Percentiles rank a stretch among this genome's conserved stretches.
phyloP scores from a whole-genome alignment of 2,113 vertebrate genomes.

The Diglossa brunneiventris region DNA sequence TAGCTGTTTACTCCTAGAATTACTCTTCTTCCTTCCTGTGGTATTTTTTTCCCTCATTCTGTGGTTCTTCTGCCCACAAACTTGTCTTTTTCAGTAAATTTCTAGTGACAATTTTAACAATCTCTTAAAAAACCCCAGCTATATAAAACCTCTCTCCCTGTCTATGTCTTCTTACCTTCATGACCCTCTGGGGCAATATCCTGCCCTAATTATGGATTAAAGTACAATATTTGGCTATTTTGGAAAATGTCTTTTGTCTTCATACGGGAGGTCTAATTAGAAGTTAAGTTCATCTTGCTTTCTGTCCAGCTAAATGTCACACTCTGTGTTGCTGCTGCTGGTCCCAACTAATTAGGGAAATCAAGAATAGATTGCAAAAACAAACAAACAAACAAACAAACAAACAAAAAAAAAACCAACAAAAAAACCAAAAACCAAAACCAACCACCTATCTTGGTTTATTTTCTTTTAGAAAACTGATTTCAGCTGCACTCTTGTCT shows the following conservation, averaged over 20 bases:
- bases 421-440: not conserved
- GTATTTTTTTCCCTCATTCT: slow-evolving; percentile 30
- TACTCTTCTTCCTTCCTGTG: slow-evolving; percentile 61
- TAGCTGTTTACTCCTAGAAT: slow-evolving; percentile 62
- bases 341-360: not conserved
- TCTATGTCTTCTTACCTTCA: not conserved
- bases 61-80: slow-evolving; percentile 37
- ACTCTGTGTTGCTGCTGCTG: not conserved
- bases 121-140: not conserved
- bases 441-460: not conserved
- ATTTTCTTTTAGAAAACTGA: not conserved
- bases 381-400: no score
- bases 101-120: not conserved
- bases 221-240: not conserved
- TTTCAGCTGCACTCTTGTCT: not conserved
- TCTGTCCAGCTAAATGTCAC: slow-evolving; percentile 13
- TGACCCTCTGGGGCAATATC: not conserved
- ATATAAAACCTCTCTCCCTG: not conserved
- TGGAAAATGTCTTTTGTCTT: not conserved
- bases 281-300: not conserved
- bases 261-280: not conserved
- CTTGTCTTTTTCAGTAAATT: slow-evolving; percentile 47
- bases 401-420: not conserved
- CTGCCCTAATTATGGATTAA: not conserved
- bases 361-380: not conserved